phyloP scores from a whole-genome alignment of 2,113 vertebrate genomes.

The Halichoeres trimaculatus region DNA sequence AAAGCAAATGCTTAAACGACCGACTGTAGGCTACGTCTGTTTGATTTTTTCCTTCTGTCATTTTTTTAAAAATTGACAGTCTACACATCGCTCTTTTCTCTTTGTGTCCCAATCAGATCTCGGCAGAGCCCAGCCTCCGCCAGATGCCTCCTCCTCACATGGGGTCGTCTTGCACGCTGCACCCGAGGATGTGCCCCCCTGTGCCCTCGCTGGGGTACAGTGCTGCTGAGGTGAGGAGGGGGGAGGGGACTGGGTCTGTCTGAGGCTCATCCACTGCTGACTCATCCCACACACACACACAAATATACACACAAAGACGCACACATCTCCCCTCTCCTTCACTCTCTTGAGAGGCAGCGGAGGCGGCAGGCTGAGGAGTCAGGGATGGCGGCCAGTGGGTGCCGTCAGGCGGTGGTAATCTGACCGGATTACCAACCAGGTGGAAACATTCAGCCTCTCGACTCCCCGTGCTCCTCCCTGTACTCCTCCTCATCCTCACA shows the following conservation, averaged over 20 bases:
- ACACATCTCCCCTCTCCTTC: constrained; percentile 50
- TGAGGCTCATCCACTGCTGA: constrained; percentile 68
- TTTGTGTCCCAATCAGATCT: constrained; percentile 40
- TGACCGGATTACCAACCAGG: constrained; percentile 86
- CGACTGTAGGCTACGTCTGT: constrained; percentile 3
- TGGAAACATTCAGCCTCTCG: constrained; percentile 82
- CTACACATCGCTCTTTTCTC: constrained; percentile 40
- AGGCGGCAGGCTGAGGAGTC: constrained; percentile 69
- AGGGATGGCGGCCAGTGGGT: constrained; percentile 73
- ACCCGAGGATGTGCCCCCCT: constrained; percentile 55
- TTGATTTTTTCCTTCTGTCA: not conserved
- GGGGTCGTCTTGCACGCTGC: constrained; percentile 68
- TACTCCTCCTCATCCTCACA: constrained; percentile 14
- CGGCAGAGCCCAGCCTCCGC: constrained; percentile 55
- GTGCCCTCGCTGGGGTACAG: constrained; percentile 41
- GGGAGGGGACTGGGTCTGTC: constrained; percentile 19
- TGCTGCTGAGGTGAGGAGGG: constrained; percentile 13
- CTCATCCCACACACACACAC: constrained; percentile 61
- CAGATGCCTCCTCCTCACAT: constrained; percentile 70
- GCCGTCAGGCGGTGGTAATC: constrained; percentile 84
- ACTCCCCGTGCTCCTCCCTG: constrained; percentile 45
- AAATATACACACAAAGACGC: constrained; percentile 14
- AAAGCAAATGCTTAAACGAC: no score
- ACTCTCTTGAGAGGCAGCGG: constrained; percentile 68
- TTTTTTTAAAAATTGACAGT: constrained; percentile 47